Percentiles rank a stretch among this genome's conserved stretches.
phyloP scores from a whole-genome alignment of 2,113 vertebrate genomes.

The Motacilla alba region DNA sequence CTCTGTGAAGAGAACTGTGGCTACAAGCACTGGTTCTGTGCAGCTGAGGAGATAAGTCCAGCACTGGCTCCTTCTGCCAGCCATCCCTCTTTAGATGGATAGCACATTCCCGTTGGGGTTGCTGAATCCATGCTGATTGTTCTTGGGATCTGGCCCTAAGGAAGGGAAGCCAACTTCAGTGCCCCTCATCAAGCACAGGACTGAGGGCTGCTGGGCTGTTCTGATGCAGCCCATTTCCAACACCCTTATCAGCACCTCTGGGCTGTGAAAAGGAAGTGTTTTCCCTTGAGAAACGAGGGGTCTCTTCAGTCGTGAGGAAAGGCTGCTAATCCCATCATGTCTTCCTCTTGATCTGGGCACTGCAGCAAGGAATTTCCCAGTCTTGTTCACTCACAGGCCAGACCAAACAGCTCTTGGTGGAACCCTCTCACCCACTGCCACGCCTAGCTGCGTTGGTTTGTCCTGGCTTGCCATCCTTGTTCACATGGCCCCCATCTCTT shows the following conservation, averaged over 20 bases:
- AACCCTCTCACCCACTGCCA: not conserved
- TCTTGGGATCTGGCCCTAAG: not conserved
- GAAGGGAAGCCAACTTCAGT: not conserved
- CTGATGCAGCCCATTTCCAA: not conserved
- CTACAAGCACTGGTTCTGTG: not conserved
- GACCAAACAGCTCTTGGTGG: not conserved
- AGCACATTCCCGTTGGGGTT: accelerated
- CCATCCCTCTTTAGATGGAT: not conserved
- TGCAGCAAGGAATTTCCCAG: not conserved
- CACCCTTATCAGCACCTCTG: not conserved
- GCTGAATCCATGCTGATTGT: not conserved
- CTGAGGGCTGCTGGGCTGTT: not conserved
- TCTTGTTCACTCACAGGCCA: not conserved
- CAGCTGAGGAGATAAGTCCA: not conserved
- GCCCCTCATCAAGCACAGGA: accelerated
- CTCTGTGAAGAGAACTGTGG: too few species aligned
- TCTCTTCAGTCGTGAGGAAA: not conserved
- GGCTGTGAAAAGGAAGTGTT: not conserved
- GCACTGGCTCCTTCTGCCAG: not conserved
- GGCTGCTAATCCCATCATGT: not conserved
- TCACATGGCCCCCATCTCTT: not conserved
- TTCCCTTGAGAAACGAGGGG: not conserved
- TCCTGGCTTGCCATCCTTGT: not conserved
- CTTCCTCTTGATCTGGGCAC: not conserved
- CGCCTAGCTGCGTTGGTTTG: not conserved